Conservation (phyloP, 2,113 vertebrate species). For the Gopherus evgoodei region DNA sequence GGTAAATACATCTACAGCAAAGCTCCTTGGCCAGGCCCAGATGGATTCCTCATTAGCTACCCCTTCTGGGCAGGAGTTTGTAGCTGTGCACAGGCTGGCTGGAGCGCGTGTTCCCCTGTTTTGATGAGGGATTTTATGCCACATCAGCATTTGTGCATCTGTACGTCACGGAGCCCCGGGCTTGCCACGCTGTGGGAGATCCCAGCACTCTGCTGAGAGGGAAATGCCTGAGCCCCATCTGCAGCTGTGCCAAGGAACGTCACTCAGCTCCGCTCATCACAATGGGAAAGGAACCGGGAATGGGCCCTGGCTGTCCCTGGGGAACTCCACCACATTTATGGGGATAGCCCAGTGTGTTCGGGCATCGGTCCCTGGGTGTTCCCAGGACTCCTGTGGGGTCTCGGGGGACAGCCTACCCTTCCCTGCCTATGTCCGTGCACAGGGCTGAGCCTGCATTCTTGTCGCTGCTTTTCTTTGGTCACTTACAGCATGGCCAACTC, state of each 20-base stretch:
- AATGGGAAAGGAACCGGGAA: background rate
- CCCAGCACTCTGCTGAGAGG: background rate
- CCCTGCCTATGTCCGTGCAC: too few relatives aligned
- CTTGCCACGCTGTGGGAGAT: background rate
- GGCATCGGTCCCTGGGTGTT: too few relatives aligned
- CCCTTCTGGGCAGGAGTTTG: rapidly evolving
- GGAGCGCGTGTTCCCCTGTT: rapidly evolving
- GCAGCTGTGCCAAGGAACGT: background rate
- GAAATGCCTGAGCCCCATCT: background rate
- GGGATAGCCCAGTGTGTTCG: too few relatives aligned
- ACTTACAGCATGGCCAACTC: too few relatives aligned
- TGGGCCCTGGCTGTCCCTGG: background rate
- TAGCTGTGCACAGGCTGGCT: background rate
- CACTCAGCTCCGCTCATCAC: background rate
- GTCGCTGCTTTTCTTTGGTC: too few relatives aligned
- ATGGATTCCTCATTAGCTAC: constrained; percentile 70
- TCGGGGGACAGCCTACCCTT: too few relatives aligned
- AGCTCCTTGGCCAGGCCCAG: background rate
- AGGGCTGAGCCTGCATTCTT: too few relatives aligned
- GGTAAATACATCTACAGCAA: background rate
- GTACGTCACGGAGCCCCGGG: rapidly evolving
- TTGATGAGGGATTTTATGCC: background rate
- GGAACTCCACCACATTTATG: too few relatives aligned
- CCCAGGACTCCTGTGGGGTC: too few relatives aligned
- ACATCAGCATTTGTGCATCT: rapidly evolving